A percentile compares a stretch with the other conserved stretches of the same genome.
Conservation (phyloP, 2,113 vertebrate genomes). For the Empidonax traillii region DNA sequence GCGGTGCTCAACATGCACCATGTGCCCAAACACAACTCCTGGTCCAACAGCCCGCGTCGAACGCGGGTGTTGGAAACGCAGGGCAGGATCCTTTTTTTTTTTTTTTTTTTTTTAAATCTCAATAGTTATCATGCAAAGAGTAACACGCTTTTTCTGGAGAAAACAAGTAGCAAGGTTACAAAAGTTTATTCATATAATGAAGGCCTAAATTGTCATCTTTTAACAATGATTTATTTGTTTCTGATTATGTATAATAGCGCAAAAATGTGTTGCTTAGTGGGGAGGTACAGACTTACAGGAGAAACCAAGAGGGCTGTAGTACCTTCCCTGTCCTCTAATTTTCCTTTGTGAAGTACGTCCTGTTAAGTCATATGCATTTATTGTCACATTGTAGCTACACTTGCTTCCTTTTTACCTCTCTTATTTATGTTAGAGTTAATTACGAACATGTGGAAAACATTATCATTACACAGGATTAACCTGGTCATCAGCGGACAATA, state of each 20-base stretch:
- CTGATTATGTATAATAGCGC: not conserved
- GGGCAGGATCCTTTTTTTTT: too few species aligned
- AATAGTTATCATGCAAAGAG: not conserved
- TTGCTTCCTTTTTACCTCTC: not conserved
- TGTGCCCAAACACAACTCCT: too few species aligned
- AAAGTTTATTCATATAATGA: not conserved
- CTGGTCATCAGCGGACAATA: not conserved
- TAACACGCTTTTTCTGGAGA: not conserved
- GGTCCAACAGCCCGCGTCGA: too few species aligned
- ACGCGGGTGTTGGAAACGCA: accelerated
- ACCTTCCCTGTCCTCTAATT: not conserved
- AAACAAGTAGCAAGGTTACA: not conserved
- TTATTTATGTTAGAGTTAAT: not conserved
- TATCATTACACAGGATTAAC: not conserved
- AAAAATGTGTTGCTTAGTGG: not conserved
- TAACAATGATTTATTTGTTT: not conserved
- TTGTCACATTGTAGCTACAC: not conserved
- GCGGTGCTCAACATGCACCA: accelerated
- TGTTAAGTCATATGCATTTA: accelerated
- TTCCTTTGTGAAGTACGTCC: accelerated
- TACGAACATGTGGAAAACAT: not conserved
- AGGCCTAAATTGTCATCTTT: not conserved
- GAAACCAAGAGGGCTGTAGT: not conserved
- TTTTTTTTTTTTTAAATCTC: not conserved
- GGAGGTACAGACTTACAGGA: accelerated